These are phyloP conservation scores for Oithona nana DNA, from an alignment of 2,888 invertebrate genomes.

Conservation along the genomic window DNA sequence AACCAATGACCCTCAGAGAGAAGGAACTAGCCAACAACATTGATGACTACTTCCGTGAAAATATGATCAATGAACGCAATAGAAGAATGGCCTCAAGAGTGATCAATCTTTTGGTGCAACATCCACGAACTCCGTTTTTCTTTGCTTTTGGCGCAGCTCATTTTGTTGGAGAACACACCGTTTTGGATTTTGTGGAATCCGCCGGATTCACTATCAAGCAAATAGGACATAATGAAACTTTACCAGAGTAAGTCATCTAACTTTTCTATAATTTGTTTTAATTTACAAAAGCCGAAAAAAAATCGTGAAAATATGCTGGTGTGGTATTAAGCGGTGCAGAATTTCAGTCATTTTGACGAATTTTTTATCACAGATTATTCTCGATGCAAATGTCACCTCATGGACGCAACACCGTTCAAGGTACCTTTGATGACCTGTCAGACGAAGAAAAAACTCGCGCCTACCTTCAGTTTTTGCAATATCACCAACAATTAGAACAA, in stretches of 20 bases:
- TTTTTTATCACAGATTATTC: background rate
- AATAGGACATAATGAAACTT: background rate
- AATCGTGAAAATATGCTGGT: too few relatives aligned
- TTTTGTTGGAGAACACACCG: conserved; percentile 31
- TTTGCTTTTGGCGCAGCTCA: conserved; percentile 36
- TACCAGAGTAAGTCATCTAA: background rate
- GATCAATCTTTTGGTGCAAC: conserved; percentile 26
- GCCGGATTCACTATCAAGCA: conserved; percentile 2
- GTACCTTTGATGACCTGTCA: conserved; percentile 16
- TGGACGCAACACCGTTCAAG: conserved; percentile 14
- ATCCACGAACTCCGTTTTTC: conserved; percentile 31
- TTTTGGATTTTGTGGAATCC: conserved; percentile 27
- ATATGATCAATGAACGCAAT: conserved; percentile 33
- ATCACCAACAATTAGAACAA: conserved; percentile 10
- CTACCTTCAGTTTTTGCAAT: conserved; percentile 8
- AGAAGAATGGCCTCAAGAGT: conserved; percentile 32
- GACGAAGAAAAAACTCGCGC: conserved; percentile 15
- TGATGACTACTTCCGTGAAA: conserved; percentile 31
- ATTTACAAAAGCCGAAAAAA: too few relatives aligned
- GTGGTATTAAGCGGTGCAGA: too few relatives aligned
- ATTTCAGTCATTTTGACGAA: too few relatives aligned
- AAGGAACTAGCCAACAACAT: conserved; percentile 23
- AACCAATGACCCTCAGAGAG: conserved; percentile 24
- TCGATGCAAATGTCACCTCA: background rate
- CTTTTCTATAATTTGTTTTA: background rate